Conservation (phyloP, 1,140 invertebrate species). For the Drosophila littoralis region DNA sequence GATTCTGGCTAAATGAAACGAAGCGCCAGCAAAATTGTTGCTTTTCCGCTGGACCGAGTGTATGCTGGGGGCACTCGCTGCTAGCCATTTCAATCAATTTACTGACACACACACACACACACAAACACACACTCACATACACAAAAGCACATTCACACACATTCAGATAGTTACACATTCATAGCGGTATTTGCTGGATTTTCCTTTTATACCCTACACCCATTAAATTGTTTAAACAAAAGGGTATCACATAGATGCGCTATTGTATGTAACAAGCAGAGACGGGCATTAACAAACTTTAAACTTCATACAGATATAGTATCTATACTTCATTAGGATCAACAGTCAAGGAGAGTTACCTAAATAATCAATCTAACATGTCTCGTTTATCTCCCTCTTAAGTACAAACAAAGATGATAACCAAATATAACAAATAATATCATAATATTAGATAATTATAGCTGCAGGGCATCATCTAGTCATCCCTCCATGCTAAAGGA, state of each 20-base stretch:
- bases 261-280: not conserved
- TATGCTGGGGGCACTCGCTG: constrained; percentile 51
- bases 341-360: no score
- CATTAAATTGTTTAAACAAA: not conserved
- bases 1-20: constrained; percentile 39
- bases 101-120: constrained; percentile 38
- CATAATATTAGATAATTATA: not conserved
- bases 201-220: constrained; percentile 2
- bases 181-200: constrained; percentile 21
- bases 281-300: not conserved
- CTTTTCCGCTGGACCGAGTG: constrained; percentile 49
- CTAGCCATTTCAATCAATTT: constrained; percentile 76
- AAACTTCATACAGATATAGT: no score
- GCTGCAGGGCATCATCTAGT: not conserved
- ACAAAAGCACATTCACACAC: constrained; percentile 14
- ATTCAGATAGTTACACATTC: constrained; percentile 36
- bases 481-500: not conserved
- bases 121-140: constrained; percentile 6
- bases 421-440: not conserved
- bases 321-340: no score
- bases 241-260: not conserved
- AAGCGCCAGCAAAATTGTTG: constrained; percentile 51
- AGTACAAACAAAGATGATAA: no score
- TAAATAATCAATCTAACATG: no score
- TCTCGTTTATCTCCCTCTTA: no score